Base-by-base conservation (phyloP, 53 echinoderm and acorn worm genomes). In the Luidia sarsii region DNA sequence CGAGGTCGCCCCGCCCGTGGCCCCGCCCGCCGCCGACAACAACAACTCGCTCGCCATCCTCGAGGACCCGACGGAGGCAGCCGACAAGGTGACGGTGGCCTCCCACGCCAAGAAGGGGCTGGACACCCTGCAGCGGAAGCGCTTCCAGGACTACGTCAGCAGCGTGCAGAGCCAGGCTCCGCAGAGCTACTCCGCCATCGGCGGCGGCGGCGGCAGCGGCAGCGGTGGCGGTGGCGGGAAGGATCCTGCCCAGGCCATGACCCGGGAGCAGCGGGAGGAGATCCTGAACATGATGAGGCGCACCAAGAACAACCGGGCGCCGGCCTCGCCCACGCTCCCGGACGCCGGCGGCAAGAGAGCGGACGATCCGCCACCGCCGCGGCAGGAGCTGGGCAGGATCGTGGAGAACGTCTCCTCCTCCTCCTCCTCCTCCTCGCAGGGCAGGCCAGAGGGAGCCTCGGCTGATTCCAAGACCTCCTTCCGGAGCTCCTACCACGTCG, bases 251-350 rank as follows among this genome's bases (percentile, higher is more conserved):
- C 61, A 94, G 56, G 94, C 94, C 15, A 82, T 94, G 85, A 87
- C 94, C 13, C 85, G 91, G 37, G 88, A 94, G 37, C 91, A 94
- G 86, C 81, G 94, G 49, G 94, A 91, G 19, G 94, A 94, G 80
- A 94, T 94, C 25, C 50, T 94, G 35, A 88, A 94, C 50, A 85
- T 91, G 86, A 80, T 94, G 94, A 80, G 94, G 10, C 80, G 86
- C 60, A 85, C 94, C 0, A 90, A 90, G 52, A 77, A 86, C 49
- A 88, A 65, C 20, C 66, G 81, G 19, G 81, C 87, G 16, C 83
- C 88, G 1, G 63, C 53, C 50, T 91, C 94, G 33, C 94, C 94
- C 0, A 83, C 82, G 4, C 55, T 82, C 23, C 75, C 87, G 7
- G 83, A 82, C 43, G 64, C 84, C 1, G 48, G 50, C 14, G n/a